These are phyloP conservation scores for Platysteira castanea DNA, from an alignment of 2,113 vertebrate genomes.

Conservation along the genomic window DNA sequence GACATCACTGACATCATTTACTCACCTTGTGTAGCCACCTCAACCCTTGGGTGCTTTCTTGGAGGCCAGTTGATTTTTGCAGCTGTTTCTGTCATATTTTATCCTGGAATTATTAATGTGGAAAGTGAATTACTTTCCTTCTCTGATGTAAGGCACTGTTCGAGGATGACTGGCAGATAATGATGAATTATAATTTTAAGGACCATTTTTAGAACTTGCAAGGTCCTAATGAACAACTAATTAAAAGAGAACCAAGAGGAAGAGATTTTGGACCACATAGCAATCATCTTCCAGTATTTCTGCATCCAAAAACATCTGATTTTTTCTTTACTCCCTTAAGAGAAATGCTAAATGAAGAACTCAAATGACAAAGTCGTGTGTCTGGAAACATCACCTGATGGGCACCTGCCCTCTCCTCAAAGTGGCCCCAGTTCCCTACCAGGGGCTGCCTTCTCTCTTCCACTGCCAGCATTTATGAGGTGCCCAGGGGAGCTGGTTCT, in stretches of 20 bases:
- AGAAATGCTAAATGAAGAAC: background rate
- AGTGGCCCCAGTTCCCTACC: background rate
- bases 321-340: background rate
- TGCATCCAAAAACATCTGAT: background rate
- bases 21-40: background rate
- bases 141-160: background rate
- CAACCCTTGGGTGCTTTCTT: background rate
- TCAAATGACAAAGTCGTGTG: accelerated
- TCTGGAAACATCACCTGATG: background rate
- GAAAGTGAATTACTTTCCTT: background rate
- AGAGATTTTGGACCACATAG: background rate
- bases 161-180: background rate
- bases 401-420: background rate
- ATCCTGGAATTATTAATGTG: background rate
- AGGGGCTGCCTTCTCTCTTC: background rate
- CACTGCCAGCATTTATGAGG: accelerated
- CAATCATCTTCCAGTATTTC: background rate
- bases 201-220: background rate
- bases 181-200: background rate
- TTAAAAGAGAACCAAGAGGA: background rate
- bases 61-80: background rate
- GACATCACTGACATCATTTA: background rate
- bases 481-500: background rate
- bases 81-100: background rate
- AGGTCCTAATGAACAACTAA: background rate